These are phyloP conservation scores for Echeneis naucrates DNA, from an alignment of 2,797 vertebrate genomes.

Conservation along the genomic window DNA sequence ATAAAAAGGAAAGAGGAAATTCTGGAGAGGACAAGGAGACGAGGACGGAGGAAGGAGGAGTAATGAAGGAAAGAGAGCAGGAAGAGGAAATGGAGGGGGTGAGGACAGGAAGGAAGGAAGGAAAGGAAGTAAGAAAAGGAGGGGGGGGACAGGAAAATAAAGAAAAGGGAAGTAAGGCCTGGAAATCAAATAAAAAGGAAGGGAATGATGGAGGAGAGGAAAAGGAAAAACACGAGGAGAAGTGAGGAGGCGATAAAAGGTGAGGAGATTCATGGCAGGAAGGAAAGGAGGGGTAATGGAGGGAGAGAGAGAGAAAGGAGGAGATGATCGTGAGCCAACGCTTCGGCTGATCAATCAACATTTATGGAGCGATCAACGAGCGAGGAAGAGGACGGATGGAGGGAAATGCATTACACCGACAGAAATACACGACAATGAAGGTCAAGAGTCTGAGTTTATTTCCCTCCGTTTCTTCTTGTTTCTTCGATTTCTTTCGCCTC, in stretches of 20 bases:
- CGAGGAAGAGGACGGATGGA: slow-evolving; percentile 24
- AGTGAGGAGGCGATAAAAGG: slow-evolving; percentile 17
- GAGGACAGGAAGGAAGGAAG: neutral
- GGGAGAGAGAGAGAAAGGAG: slow-evolving; percentile 40
- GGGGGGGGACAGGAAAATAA: neutral
- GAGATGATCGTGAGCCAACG: slow-evolving; percentile 57
- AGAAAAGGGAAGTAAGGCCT: neutral
- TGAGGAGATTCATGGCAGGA: slow-evolving; percentile 4
- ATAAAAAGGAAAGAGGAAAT: neutral
- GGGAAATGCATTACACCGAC: slow-evolving; percentile 30
- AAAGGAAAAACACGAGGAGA: neutral
- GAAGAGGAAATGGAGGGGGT: fast-evolving
- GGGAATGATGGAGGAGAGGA: too few relatives aligned
- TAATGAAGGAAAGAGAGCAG: neutral
- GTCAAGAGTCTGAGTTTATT: too few relatives aligned
- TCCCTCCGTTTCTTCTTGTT: neutral
- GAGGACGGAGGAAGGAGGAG: neutral
- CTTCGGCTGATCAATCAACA: slow-evolving; percentile 63
- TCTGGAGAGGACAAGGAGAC: neutral
- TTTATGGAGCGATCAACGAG: slow-evolving; percentile 61
- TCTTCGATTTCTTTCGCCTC: too few relatives aligned
- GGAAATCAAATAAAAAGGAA: too few relatives aligned
- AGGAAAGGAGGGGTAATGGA: slow-evolving; percentile 48
- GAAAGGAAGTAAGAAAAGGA: too few relatives aligned
- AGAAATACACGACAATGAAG: slow-evolving; percentile 41